phyloP scores from a whole-genome alignment of 2,113 vertebrate species.

The Ifrita kowaldi region DNA sequence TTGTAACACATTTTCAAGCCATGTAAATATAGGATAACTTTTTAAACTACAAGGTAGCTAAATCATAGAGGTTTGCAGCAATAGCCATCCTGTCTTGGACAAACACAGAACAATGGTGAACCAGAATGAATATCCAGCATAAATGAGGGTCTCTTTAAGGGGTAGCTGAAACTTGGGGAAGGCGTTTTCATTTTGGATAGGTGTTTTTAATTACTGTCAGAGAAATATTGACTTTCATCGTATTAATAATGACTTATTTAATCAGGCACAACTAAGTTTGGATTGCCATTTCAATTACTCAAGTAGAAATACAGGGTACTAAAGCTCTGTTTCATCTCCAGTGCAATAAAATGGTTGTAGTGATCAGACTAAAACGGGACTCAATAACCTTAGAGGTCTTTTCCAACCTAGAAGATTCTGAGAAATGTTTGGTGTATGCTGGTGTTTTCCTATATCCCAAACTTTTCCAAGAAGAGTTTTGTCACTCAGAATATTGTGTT shows the following conservation, averaged over 20 bases:
- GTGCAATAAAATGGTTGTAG: not conserved
- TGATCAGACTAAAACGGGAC: not conserved
- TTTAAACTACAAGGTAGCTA: not conserved
- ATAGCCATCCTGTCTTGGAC: not conserved
- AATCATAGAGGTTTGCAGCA: not conserved
- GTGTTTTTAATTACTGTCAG: not conserved
- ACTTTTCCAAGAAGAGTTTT: not conserved
- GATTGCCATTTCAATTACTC: not conserved
- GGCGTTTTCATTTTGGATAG: not conserved
- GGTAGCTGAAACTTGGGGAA: not conserved
- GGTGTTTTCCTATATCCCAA: not conserved
- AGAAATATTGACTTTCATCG: not conserved
- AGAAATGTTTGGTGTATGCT: not conserved
- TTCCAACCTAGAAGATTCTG: not conserved
- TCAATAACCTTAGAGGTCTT: not conserved
- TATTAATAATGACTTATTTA: not conserved
- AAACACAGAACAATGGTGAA: not conserved
- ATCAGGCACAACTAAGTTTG: not conserved
- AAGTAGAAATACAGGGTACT: not conserved
- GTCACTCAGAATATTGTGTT: not conserved
- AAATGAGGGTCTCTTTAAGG: not conserved
- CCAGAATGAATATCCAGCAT: not conserved
- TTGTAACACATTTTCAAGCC: not conserved
- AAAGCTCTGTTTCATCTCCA: not conserved
- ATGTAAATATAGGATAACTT: not conserved